A percentile compares a stretch with the other conserved stretches of the same genome.
These are phyloP conservation scores for Sanderia malayensis DNA, from an alignment of 30 jellyfish, hydroid and myxozoan genomes.

Conservation along the genomic window DNA sequence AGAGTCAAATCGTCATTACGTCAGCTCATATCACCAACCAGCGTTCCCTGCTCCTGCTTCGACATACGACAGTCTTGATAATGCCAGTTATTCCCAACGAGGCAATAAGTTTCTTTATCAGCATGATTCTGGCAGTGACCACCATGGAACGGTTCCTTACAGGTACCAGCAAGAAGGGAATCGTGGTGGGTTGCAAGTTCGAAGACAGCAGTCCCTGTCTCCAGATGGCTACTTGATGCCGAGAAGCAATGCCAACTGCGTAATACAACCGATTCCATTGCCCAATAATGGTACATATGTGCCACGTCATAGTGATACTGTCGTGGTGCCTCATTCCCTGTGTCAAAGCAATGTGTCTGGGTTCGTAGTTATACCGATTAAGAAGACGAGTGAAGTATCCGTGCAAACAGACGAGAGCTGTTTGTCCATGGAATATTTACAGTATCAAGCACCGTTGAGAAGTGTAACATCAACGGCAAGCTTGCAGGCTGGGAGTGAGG, in stretches of 20 bases:
- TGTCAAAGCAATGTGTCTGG: conserved; percentile 65
- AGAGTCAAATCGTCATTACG: neutral
- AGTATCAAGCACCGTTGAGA: conserved; percentile 25
- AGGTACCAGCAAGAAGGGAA: neutral
- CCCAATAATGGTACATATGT: conserved; percentile 62
- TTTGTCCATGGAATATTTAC: conserved; percentile 33
- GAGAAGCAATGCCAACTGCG: conserved; percentile 5
- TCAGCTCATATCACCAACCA: neutral
- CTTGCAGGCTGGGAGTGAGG: neutral
- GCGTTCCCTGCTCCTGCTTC: no score
- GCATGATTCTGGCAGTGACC: conserved; percentile 6
- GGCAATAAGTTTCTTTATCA: neutral
- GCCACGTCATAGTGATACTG: conserved; percentile 55
- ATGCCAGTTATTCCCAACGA: neutral
- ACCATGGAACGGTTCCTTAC: neutral
- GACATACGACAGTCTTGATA: neutral
- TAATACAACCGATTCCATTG: conserved; percentile 45
- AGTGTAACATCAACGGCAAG: neutral
- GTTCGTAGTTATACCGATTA: conserved; percentile 69
- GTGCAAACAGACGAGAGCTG: conserved; percentile 84
- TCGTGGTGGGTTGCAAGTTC: neutral
- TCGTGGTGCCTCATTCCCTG: conserved; percentile 49
- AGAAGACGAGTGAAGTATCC: conserved; percentile 60
- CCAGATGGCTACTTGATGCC: neutral
- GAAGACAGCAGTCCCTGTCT: neutral